Evolutionary conservation across 2,113 vertebrate species (phyloP).

Genomic region (Ctenodactylus gundi): DNA sequence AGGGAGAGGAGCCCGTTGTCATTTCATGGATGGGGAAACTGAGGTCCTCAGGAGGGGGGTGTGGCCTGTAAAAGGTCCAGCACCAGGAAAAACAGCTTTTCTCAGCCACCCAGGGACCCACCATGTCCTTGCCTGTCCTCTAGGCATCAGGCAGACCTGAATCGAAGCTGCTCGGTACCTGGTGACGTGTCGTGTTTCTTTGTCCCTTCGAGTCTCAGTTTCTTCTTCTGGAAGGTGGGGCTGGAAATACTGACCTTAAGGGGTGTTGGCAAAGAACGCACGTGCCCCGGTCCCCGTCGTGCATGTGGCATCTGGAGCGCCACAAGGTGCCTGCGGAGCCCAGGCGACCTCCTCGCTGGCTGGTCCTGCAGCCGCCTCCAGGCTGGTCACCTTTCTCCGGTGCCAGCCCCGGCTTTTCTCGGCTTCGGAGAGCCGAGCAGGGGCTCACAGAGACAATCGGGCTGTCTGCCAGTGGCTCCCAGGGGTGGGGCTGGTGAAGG

Average conservation of each 20-base stretch:
- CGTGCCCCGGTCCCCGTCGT: neutral
- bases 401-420: neutral
- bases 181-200: fast-evolving
- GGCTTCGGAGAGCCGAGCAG: neutral
- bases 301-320: fast-evolving
- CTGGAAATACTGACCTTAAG: neutral
- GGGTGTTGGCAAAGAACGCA: neutral
- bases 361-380: fast-evolving
- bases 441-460: neutral
- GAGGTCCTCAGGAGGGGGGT: neutral
- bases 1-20: neutral
- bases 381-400: neutral
- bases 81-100: neutral
- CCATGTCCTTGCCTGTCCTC: fast-evolving
- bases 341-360: fast-evolving
- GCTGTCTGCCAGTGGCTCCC: neutral
- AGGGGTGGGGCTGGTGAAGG: neutral
- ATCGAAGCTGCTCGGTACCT: neutral
- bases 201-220: neutral
- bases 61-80: neutral
- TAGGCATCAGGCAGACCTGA: neutral
- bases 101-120: too few species aligned
- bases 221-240: neutral
- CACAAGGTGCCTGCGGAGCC: neutral
- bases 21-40: neutral